phyloP scores from a whole-genome alignment of 1,140 invertebrate genomes.

The Nephila pilipes region DNA sequence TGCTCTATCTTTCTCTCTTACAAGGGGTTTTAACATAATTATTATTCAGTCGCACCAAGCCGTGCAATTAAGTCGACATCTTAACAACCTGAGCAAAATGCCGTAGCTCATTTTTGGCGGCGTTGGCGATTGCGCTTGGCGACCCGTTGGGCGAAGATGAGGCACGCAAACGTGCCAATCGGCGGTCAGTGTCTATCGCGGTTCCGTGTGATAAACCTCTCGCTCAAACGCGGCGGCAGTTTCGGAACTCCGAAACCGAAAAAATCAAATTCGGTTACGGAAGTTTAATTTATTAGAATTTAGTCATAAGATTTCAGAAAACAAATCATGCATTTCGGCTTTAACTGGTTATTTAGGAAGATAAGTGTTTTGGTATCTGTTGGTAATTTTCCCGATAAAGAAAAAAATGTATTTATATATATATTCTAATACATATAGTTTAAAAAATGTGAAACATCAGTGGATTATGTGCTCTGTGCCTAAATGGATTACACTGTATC shows the following conservation, averaged over 20 bases:
- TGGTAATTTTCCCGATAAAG: neutral
- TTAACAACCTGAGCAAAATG: neutral
- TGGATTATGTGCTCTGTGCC: neutral
- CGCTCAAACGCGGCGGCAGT: neutral
- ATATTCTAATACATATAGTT: neutral
- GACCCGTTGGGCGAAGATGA: neutral
- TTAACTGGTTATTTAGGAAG: neutral
- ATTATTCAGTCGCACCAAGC: constrained; percentile 42
- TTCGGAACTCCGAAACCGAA: constrained; percentile 23
- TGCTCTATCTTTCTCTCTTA: neutral
- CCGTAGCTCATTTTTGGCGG: constrained; percentile 20
- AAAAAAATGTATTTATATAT: neutral
- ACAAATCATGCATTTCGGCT: neutral
- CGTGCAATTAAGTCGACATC: constrained; percentile 36
- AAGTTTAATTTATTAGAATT: neutral
- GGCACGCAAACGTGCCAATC: neutral
- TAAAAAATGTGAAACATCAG: neutral
- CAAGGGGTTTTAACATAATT: constrained; percentile 36
- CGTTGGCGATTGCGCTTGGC: constrained; percentile 33
- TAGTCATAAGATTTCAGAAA: neutral
- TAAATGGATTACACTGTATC: constrained; percentile 14
- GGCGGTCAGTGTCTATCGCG: constrained; percentile 19
- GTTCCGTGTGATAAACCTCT: neutral
- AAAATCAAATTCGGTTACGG: neutral
- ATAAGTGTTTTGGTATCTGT: neutral